These are phyloP conservation scores for Rousettus leschenaultii DNA, from an alignment of 2,113 vertebrate genomes.

Conservation along the genomic window DNA sequence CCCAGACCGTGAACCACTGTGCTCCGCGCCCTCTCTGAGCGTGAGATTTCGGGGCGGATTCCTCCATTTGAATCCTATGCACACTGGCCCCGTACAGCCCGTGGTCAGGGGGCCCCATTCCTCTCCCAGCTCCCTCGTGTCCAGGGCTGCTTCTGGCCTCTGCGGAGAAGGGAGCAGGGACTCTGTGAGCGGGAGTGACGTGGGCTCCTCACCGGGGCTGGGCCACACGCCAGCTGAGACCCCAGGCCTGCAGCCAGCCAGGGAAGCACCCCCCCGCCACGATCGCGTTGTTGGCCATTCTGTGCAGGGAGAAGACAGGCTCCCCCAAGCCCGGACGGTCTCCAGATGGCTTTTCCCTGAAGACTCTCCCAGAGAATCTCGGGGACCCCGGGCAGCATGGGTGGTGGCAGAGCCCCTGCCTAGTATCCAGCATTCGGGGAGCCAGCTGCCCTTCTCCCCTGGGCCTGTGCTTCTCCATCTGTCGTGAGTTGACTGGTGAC, in stretches of 20 bases:
- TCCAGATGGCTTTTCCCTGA: constrained; percentile 43
- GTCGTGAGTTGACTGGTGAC: background rate
- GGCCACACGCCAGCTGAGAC: background rate
- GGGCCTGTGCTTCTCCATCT: background rate
- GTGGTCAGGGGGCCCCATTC: background rate
- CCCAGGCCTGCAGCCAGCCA: background rate
- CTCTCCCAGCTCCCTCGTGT: rapidly evolving
- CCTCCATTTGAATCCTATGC: background rate
- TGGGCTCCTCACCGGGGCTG: background rate
- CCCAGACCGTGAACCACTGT: background rate
- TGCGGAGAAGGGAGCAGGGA: rapidly evolving
- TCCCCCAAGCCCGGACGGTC: background rate
- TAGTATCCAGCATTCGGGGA: background rate
- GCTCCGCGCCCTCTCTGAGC: no score
- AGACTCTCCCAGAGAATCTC: background rate
- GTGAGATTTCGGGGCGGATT: rapidly evolving
- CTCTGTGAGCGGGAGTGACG: rapidly evolving
- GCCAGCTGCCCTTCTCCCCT: background rate
- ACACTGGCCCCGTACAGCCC: background rate
- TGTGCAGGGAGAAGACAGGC: background rate
- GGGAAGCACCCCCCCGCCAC: background rate
- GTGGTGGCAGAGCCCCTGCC: background rate
- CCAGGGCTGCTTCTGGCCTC: background rate
- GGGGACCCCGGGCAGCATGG: background rate
- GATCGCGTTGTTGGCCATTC: background rate